Conservation (phyloP, 2,797 vertebrate genomes). For the Microhierax caerulescens region DNA sequence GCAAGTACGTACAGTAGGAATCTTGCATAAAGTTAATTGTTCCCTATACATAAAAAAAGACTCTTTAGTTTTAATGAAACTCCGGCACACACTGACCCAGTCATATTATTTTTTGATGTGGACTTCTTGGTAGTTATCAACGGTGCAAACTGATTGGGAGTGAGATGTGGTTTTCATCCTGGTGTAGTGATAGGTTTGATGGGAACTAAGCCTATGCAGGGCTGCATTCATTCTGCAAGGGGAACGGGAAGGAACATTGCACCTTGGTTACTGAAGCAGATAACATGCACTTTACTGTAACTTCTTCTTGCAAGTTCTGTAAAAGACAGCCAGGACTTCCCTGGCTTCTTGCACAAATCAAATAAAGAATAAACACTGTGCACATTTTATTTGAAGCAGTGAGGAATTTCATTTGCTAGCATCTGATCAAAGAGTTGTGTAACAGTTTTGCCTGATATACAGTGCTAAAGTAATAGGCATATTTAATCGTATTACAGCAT, state of each 20-base stretch:
- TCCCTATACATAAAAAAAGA: conserved; percentile 10
- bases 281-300: not conserved
- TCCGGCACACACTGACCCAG: not conserved
- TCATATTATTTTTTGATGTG: not conserved
- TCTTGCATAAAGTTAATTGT: conserved; percentile 54
- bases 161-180: not conserved
- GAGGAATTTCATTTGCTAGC: not conserved
- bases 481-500: not conserved
- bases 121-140: not conserved
- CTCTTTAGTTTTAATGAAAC: conserved; percentile 16
- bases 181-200: not conserved
- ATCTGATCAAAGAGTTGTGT: not conserved
- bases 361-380: not conserved
- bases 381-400: not conserved
- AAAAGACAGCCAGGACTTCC: not conserved
- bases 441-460: not conserved
- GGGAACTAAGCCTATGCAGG: not conserved
- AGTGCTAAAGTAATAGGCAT: not conserved
- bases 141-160: not conserved
- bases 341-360: not conserved
- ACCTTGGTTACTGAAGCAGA: not conserved
- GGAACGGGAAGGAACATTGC: not conserved
- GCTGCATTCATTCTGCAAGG: not conserved
- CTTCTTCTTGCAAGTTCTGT: not conserved
- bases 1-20: not conserved